These are phyloP conservation scores for Micromussa lordhowensis DNA, from an alignment of 92 coral and sea anemone species.

Conservation along the genomic window DNA sequence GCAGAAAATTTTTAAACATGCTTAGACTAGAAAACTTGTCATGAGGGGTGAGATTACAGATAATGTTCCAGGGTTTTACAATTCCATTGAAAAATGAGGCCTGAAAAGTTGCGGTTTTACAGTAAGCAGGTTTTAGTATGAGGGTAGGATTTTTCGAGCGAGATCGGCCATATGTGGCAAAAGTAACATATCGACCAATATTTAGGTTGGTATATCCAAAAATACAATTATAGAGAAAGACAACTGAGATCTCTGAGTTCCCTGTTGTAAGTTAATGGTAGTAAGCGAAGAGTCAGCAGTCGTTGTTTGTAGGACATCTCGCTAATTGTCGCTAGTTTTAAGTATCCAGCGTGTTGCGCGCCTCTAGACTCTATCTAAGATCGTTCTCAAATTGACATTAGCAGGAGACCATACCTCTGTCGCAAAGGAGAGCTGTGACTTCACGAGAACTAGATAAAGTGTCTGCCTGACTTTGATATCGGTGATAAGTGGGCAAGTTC, in stretches of 20 bases:
- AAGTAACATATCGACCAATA: background rate
- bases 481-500: background rate
- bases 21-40: too few relatives aligned
- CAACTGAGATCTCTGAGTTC: constrained; percentile 5
- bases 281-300: background rate
- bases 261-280: background rate
- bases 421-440: too few relatives aligned
- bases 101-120: too few relatives aligned
- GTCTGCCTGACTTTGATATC: constrained; percentile 11
- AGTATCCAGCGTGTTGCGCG: constrained; percentile 13
- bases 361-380: constrained; percentile 11
- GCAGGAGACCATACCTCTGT: background rate
- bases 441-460: constrained; percentile 2
- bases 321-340: background rate
- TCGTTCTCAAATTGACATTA: constrained; percentile 4
- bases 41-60: too few relatives aligned
- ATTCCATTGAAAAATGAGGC: too few relatives aligned
- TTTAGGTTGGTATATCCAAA: background rate
- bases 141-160: background rate
- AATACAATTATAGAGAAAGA: too few relatives aligned
- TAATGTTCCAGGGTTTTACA: too few relatives aligned
- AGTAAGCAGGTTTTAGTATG: too few relatives aligned
- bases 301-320: constrained; percentile 10
- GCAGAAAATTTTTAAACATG: too few relatives aligned
- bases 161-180: background rate